Evolutionary conservation across 1,140 invertebrate genomes (phyloP), one percentile per base, ranked within the genome.

Genomic region (Euborellia annulipes): DNA sequence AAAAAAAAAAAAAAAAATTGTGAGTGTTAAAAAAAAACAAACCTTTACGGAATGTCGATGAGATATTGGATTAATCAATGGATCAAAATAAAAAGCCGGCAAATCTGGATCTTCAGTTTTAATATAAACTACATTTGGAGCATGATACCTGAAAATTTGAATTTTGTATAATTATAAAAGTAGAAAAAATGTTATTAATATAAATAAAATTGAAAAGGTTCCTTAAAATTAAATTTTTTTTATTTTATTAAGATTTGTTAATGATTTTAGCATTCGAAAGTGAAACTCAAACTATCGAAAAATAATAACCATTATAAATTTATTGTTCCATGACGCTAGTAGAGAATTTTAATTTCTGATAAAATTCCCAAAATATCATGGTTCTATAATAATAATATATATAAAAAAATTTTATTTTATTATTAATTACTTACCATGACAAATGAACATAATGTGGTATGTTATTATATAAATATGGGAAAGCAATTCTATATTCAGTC

Each of bases 51-150:
- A 78, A 67, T 93, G 86, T 54, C 92, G 72, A 65, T 97, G 91
- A 8, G 94, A 93, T 54, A 98, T 98, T 3, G 96, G 94, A 69
- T 98, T 98, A 50, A 99, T 98, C 3, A 99, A 68, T 0, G 96
- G 96, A 74, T 99, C 96, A 70, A 98, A 99, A 64, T 99, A 98
- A 64, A 98, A 99, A 0, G 95, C 96, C 17, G 96, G 96, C 43
- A 99, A 71, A 69, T 99, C 96, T n/a, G 95, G 94, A 78, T 99
- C 96, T 71, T 99, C 96, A 2, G 95, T 98, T 73, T 98, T 98
- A 54, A 99, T 98, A 59, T 92, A 99, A 1, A 98, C 92, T 14
- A 98, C 93, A 68, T 96, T 98, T 36, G 95, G 94, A 4, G 90
- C 85, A 63, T 98, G 96, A 67, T 99, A 99, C 89, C 90, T 94